phyloP scores from a whole-genome alignment of 2,888 invertebrate species.

The Epinotia nisella region DNA sequence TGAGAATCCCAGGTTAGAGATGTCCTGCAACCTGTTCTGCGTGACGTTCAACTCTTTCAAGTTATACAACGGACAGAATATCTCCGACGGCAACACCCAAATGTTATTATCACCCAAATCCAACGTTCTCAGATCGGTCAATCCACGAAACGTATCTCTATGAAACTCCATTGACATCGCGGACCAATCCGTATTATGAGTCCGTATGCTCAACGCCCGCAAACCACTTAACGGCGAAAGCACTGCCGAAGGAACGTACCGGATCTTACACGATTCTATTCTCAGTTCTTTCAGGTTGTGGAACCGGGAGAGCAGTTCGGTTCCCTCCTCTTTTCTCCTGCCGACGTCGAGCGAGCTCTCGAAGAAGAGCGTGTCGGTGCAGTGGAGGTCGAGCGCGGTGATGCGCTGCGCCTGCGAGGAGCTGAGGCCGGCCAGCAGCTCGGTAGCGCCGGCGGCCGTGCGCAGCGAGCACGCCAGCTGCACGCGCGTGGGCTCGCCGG shows the following conservation, averaged over 20 bases:
- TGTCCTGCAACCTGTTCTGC: conserved; percentile 91
- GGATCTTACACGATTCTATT: conserved; percentile 91
- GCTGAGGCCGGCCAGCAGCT: conserved; percentile 86
- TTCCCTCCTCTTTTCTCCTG: conserved; percentile 80
- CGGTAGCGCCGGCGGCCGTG: conserved; percentile 87
- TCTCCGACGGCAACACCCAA: conserved; percentile 89
- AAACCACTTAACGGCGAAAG: conserved; percentile 88
- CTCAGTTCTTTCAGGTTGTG: conserved; percentile 87
- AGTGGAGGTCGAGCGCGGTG: conserved; percentile 87
- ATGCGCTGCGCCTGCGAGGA: conserved; percentile 88
- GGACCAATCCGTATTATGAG: conserved; percentile 92
- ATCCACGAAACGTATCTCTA: conserved; percentile 88
- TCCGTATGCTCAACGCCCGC: conserved; percentile 87
- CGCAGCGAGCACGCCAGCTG: conserved; percentile 87
- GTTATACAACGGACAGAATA: conserved; percentile 89
- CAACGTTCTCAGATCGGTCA: conserved; percentile 87
- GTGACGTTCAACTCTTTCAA: conserved; percentile 89
- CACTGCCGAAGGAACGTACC: conserved; percentile 89
- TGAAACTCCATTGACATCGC: conserved; percentile 91
- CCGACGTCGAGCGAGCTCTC: conserved; percentile 88
- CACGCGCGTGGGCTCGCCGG: conserved; percentile 83
- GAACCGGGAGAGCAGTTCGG: conserved; percentile 85
- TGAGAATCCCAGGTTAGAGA: conserved; percentile 89
- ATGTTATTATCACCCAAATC: conserved; percentile 91
- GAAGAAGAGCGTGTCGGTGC: conserved; percentile 89